Evolutionary conservation across 2,888 invertebrate genomes (phyloP).

Genomic region (Dorcus hopei): DNA sequence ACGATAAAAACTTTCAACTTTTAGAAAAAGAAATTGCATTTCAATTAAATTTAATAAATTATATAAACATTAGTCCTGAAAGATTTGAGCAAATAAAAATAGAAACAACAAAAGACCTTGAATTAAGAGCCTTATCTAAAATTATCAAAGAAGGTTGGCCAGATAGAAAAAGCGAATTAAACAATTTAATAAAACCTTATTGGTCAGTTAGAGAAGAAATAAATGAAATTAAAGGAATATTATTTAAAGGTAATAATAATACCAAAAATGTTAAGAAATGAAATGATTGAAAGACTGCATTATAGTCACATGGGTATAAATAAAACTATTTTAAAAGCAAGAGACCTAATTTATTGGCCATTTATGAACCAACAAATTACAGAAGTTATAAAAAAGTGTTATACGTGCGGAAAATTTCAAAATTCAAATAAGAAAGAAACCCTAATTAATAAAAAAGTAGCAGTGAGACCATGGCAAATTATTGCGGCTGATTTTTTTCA

Average conservation of each 20-base stretch:
- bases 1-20: background rate
- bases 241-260: background rate
- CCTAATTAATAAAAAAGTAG: background rate
- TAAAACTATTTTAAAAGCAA: too few relatives aligned
- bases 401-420: background rate
- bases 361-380: background rate
- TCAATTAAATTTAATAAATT: background rate
- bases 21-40: background rate
- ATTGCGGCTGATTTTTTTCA: background rate
- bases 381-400: background rate
- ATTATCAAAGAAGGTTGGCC: background rate
- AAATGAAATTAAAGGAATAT: background rate
- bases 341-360: too few relatives aligned
- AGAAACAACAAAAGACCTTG: background rate
- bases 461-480: background rate
- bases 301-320: background rate
- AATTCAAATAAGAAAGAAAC: background rate
- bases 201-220: background rate
- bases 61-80: background rate
- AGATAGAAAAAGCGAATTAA: background rate
- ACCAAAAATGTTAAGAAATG: background rate
- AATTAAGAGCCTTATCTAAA: background rate
- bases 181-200: background rate
- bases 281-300: background rate
- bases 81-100: background rate